These are phyloP conservation scores for Tachina fera DNA, from an alignment of 2,888 invertebrate species.

Conservation along the genomic window DNA sequence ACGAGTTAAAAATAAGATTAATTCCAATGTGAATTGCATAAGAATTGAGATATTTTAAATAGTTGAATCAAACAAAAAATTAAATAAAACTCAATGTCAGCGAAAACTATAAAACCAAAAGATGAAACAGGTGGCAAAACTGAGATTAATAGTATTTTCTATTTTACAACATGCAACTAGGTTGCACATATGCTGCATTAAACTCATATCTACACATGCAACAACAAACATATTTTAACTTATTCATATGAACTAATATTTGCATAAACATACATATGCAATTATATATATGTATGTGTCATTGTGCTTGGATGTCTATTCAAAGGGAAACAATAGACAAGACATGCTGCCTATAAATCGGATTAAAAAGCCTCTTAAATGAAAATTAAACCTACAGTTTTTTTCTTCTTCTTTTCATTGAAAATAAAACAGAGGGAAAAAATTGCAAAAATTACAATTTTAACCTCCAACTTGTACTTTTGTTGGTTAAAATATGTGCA, in stretches of 20 bases:
- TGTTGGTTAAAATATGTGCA: conserved; percentile 42
- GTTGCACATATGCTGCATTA: conserved; percentile 44
- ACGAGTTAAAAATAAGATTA: too few relatives aligned
- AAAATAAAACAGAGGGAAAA: conserved; percentile 40
- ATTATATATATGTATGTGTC: background rate
- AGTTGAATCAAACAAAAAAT: conserved; percentile 6
- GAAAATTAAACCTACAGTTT: conserved; percentile 55
- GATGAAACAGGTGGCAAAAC: conserved; percentile 44
- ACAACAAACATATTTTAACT: background rate
- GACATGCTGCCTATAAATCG: conserved; percentile 62
- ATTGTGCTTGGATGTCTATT: conserved; percentile 21
- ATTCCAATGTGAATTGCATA: too few relatives aligned
- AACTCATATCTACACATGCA: background rate
- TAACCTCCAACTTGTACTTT: conserved; percentile 60
- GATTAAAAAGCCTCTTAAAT: conserved; percentile 68
- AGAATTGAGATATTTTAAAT: background rate
- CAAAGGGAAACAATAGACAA: conserved; percentile 44
- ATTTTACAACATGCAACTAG: conserved; percentile 36
- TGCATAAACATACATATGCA: conserved; percentile 8
- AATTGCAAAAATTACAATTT: conserved; percentile 26
- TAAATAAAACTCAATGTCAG: conserved; percentile 1
- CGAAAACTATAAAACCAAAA: background rate
- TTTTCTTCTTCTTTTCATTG: conserved; percentile 32
- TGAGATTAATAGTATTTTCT: conserved; percentile 16
- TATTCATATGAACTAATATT: conserved; percentile 17